A percentile compares a stretch with the other conserved stretches of the same genome.
Conservation (phyloP, 2,888 invertebrate species). For the Drosophila demipolita region DNA sequence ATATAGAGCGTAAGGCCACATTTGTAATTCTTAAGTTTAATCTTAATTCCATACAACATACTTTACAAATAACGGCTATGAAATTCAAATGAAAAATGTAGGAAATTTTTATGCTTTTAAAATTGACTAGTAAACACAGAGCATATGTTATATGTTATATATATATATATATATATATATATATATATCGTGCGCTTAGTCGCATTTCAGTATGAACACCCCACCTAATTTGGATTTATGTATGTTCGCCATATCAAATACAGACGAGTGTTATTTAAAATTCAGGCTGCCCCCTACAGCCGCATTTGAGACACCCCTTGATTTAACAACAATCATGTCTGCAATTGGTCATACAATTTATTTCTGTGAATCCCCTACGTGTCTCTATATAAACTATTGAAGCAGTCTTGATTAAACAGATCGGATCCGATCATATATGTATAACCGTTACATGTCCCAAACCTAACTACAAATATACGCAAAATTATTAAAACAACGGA, state of each 20-base stretch:
- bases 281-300: background rate
- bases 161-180: background rate
- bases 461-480: background rate
- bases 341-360: slow-evolving; percentile 31
- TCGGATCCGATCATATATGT: background rate
- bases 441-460: background rate
- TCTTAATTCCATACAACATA: background rate
- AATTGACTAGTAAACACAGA: background rate
- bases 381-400: too few relatives aligned
- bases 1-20: background rate
- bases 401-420: background rate
- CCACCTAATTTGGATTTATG: slow-evolving; percentile 16
- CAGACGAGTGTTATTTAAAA: slow-evolving; percentile 10
- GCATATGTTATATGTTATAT: background rate
- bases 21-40: background rate
- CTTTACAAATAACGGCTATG: background rate
- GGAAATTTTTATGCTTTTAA: background rate
- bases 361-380: slow-evolving; percentile 3
- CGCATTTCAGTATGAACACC: background rate
- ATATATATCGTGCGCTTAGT: background rate
- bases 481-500: slow-evolving; percentile 1
- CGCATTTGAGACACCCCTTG: slow-evolving; percentile 1
- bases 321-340: slow-evolving; percentile 11
- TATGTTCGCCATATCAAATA: slow-evolving; percentile 4
- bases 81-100: background rate